Evolutionary conservation across 2,888 invertebrate genomes (phyloP).

Genomic region (Apotomis capreana): DNA sequence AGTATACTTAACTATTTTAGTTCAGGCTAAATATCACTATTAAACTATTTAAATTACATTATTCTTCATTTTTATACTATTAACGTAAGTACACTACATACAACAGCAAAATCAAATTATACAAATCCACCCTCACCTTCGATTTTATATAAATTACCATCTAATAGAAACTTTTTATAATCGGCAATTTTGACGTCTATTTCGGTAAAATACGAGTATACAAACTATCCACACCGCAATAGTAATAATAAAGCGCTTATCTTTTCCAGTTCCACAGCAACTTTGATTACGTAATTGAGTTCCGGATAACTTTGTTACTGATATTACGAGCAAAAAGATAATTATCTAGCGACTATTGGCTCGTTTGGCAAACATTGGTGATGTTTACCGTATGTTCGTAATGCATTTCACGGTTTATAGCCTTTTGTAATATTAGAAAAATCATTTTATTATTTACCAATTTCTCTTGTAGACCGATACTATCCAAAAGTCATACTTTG

Average conservation of each 20-base stretch:
- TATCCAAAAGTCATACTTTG: too few species aligned
- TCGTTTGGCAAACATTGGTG: slow-evolving; percentile 6
- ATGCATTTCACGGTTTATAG: not conserved
- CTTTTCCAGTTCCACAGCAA: slow-evolving; percentile 11
- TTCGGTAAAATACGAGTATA: not conserved
- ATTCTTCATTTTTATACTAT: too few species aligned
- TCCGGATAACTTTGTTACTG: slow-evolving; percentile 16
- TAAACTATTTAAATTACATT: too few species aligned
- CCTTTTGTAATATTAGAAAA: not conserved
- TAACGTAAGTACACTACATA: too few species aligned
- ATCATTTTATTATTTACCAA: not conserved
- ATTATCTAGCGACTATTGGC: slow-evolving; percentile 12
- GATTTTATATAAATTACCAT: too few species aligned
- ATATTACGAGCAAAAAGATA: slow-evolving; percentile 22
- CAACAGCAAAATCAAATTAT: too few species aligned
- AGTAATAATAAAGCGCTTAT: slow-evolving; percentile 24
- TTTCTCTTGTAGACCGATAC: not conserved
- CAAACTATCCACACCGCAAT: not conserved
- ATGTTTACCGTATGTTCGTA: not conserved
- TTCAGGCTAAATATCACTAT: too few species aligned
- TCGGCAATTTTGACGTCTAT: not conserved
- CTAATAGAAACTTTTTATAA: too few species aligned
- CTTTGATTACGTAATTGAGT: slow-evolving; percentile 24
- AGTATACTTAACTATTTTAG: too few species aligned
- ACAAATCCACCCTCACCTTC: too few species aligned